These are phyloP conservation scores for Chrosomus eos DNA, from an alignment of 2,797 vertebrate species.

Conservation along the genomic window DNA sequence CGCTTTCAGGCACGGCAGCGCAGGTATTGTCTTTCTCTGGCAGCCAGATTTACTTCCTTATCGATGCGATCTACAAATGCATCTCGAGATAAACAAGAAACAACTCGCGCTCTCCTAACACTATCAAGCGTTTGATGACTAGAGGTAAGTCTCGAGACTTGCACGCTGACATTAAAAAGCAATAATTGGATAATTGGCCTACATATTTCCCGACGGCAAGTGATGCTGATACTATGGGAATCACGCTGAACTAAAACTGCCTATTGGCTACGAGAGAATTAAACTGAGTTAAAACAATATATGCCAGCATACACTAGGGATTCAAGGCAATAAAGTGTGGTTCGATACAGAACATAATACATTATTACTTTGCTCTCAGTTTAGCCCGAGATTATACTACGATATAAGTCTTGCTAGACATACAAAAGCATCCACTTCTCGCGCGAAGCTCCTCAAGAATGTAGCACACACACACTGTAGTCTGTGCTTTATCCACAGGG, in stretches of 20 bases:
- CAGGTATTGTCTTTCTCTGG: slow-evolving; percentile 35
- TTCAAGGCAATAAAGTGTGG: background rate
- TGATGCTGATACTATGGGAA: background rate
- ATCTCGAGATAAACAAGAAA: slow-evolving; percentile 33
- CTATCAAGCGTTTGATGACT: slow-evolving; percentile 17
- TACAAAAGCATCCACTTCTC: slow-evolving; percentile 34
- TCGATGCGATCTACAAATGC: slow-evolving; percentile 27
- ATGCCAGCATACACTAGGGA: background rate
- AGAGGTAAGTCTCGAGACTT: slow-evolving; percentile 10
- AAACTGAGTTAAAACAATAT: slow-evolving; percentile 6
- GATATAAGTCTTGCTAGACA: background rate
- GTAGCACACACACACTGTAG: slow-evolving; percentile 3
- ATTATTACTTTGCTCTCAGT: slow-evolving; percentile 26
- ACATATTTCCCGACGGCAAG: slow-evolving; percentile 33
- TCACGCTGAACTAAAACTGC: slow-evolving; percentile 9
- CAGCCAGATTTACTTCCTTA: slow-evolving; percentile 32
- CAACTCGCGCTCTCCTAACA: slow-evolving; percentile 10
- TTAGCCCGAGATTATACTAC: background rate
- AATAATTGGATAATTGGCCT: slow-evolving; percentile 32
- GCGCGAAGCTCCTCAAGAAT: slow-evolving; percentile 28
- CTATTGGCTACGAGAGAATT: background rate
- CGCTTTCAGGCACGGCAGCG: slow-evolving; percentile 26
- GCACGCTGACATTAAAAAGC: slow-evolving; percentile 37
- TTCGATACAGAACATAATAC: background rate
- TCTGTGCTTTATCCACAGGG: slow-evolving; percentile 9